Conservation (phyloP, 2,113 vertebrate species). For the Pangasianodon hypophthalmus region DNA sequence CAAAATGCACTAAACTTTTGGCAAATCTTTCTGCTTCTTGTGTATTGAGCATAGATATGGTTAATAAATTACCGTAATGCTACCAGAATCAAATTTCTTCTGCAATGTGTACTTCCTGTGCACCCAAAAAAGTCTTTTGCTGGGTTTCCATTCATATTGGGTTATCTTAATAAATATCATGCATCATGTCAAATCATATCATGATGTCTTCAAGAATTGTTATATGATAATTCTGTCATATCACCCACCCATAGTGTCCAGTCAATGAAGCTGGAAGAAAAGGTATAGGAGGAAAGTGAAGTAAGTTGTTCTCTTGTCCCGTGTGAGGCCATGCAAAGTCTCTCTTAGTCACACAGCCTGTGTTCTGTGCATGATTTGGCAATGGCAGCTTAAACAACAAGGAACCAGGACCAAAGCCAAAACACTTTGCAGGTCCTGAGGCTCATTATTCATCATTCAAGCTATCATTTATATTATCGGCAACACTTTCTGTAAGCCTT, state of each 20-base stretch:
- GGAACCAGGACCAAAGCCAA: background rate
- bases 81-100: too few relatives aligned
- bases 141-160: background rate
- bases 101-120: too few relatives aligned
- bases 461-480: background rate
- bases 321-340: background rate
- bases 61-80: background rate
- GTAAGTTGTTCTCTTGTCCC: background rate
- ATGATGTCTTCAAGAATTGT: background rate
- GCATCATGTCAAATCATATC: background rate
- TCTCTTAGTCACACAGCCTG: background rate
- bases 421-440: background rate
- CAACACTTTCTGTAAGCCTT: background rate
- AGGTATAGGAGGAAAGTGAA: background rate
- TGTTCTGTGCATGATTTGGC: background rate
- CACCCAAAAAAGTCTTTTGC: too few relatives aligned
- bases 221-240: background rate
- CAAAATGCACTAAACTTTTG: background rate
- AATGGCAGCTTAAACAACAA: background rate
- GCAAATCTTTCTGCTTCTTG: background rate
- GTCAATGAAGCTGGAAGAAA: background rate
- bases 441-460: background rate
- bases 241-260: background rate
- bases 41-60: background rate
- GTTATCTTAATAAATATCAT: background rate